Evolutionary conservation across 2,888 invertebrate genomes (phyloP), one percentile per base, ranked within the genome.

Genomic region (Leptopilina syphax): DNA sequence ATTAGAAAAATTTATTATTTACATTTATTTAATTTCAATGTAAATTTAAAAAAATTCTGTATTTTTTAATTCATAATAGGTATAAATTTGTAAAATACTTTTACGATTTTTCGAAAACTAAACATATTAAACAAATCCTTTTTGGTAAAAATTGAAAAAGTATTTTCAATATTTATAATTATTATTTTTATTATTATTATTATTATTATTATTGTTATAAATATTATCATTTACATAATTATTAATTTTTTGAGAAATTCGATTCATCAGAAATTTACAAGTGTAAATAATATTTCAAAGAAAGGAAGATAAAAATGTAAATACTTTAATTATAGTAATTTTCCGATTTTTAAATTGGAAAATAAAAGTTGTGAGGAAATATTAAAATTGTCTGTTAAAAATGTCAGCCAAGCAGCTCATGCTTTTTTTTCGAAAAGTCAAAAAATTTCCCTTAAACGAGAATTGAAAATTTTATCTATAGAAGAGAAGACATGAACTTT

Each of bases 371-470:
- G 18, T 24, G 3, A 24, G 3, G 65, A 65, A 44, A 8, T 47
- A 8, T 1, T 44, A 67, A 54, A 70, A 54, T 13, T 70, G 12
- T 5, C 18, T 68, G 44, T 50, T 27, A 27, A 27, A 54, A 54
- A 70, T 54, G 34, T 44, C 70, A 70, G 70, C 54, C 70, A 70
- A 54, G 70, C 50, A 70, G 70, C 70, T 57, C 73, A 73, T 73
- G 73, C 73, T 60, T 73, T 73, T 27, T 24, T n/a, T 50, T 50
- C 10, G 9, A 10, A 10, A 10, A 50, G 12, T 50, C 3, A 12
- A 50, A 10, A 50, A 50, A 10, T 50, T 50, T 50, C 12, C 50
- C 2, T 50, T 34, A 34, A 50, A 50, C 50, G 12, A 60, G 34
- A 60, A 57, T 54, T 70, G 13, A 12, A n/a, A 54, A 24, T 8